Percentiles rank a stretch among this genome's conserved stretches.
phyloP scores from a whole-genome alignment of 1,140 invertebrate species.

The Drosophila aff. region DNA sequence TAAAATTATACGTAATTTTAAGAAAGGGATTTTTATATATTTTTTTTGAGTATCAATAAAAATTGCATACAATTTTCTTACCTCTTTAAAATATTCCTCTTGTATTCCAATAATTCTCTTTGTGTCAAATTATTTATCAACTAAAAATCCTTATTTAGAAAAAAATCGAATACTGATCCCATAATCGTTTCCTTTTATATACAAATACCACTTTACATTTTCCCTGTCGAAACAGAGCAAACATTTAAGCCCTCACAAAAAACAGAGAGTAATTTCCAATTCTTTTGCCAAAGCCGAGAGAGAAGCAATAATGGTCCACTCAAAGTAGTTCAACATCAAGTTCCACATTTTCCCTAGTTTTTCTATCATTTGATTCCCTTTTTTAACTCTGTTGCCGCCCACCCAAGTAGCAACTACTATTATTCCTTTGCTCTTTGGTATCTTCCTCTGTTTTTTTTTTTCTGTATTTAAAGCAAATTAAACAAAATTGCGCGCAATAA shows the following conservation, averaged over 20 bases:
- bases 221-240: not conserved
- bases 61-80: too few relatives aligned
- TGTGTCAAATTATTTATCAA: too few relatives aligned
- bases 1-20: not conserved
- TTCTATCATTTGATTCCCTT: slow-evolving; percentile 14
- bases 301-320: slow-evolving; percentile 29
- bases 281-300: slow-evolving; percentile 6
- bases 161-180: not conserved
- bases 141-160: not conserved
- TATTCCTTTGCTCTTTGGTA: slow-evolving; percentile 30
- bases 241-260: slow-evolving; percentile 28
- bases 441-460: slow-evolving; percentile 33
- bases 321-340: slow-evolving; percentile 54
- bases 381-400: slow-evolving; percentile 44
- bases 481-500: slow-evolving; percentile 82
- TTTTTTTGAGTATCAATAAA: not conserved
- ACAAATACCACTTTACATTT: slow-evolving; percentile 21
- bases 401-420: slow-evolving; percentile 59
- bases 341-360: slow-evolving; percentile 45
- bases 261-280: slow-evolving; percentile 14
- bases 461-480: slow-evolving; percentile 82
- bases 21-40: not conserved
- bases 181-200: slow-evolving; percentile 4
- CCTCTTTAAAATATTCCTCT: not conserved
- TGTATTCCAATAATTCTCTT: too few relatives aligned